Evolutionary conservation across 2,888 invertebrate species (phyloP).

Genomic region (Abscondita cerata): DNA sequence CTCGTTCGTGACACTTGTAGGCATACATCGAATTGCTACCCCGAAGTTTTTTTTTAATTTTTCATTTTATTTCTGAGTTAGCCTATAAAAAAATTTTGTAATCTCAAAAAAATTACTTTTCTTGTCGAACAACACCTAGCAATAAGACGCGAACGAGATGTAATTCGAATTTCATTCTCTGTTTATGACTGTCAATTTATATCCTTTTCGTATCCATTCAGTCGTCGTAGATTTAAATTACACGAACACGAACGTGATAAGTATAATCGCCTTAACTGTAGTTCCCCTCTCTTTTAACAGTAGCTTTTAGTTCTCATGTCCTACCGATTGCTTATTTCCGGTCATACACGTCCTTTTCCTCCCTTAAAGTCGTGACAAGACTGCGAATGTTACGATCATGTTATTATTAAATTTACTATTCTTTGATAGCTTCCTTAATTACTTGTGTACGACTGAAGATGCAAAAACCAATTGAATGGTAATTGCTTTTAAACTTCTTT

Average conservation of each 20-base stretch:
- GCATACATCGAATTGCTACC: no score
- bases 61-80: no score
- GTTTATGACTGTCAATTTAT: conserved; percentile 20
- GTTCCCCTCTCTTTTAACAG: conserved; percentile 18
- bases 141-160: conserved; percentile 14
- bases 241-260: conserved; percentile 33
- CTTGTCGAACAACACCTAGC: conserved; percentile 17
- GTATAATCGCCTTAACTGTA: conserved; percentile 28
- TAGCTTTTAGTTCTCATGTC: conserved; percentile 24
- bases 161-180: conserved; percentile 17
- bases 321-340: conserved; percentile 27
- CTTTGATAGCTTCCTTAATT: neutral
- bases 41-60: no score
- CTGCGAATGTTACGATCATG: conserved; percentile 14
- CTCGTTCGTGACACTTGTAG: no score
- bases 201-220: conserved; percentile 28
- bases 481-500: no score
- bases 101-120: no score
- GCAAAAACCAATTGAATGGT: neutral
- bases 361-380: conserved; percentile 15
- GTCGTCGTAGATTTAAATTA: conserved; percentile 30
- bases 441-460: neutral
- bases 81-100: no score
- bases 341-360: conserved; percentile 26
- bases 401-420: conserved; percentile 24